These are phyloP conservation scores for Eristalis pertinax DNA, from an alignment of 2,888 invertebrate genomes.

Conservation along the genomic window DNA sequence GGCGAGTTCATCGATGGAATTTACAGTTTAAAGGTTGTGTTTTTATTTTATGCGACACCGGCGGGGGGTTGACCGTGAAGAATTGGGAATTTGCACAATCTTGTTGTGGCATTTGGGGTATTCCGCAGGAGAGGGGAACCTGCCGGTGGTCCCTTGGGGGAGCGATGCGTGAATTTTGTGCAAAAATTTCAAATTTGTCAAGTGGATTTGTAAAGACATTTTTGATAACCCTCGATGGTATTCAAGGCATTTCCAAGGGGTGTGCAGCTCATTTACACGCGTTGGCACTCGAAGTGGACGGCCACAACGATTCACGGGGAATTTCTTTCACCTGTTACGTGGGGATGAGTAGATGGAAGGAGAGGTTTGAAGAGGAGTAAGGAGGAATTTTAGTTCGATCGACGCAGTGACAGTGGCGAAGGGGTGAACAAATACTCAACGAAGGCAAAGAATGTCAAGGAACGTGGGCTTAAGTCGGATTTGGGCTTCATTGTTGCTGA, in stretches of 20 bases:
- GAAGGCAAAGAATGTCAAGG: too few relatives aligned
- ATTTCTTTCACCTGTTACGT: not conserved
- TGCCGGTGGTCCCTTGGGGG: not conserved
- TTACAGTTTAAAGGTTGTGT: conserved; percentile 50
- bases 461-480: too few relatives aligned
- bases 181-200: conserved; percentile 58
- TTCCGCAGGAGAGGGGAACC: not conserved
- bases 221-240: not conserved
- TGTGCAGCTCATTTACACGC: not conserved
- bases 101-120: conserved; percentile 55
- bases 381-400: too few relatives aligned
- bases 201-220: conserved; percentile 17
- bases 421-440: too few relatives aligned
- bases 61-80: conserved; percentile 63
- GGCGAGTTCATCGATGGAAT: conserved; percentile 61
- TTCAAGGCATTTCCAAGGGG: not conserved
- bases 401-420: too few relatives aligned
- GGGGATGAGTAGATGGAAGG: not conserved
- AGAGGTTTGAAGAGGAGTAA: not conserved
- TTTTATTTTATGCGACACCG: not conserved
- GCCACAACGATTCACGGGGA: not conserved
- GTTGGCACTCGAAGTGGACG: not conserved
- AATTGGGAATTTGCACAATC: conserved; percentile 66
- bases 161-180: conserved; percentile 21
- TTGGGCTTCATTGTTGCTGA: too few relatives aligned